These are phyloP conservation scores for Apostichopus japonicus DNA, from an alignment of 35 echinoderm and acorn worm genomes.

Conservation along the genomic window DNA sequence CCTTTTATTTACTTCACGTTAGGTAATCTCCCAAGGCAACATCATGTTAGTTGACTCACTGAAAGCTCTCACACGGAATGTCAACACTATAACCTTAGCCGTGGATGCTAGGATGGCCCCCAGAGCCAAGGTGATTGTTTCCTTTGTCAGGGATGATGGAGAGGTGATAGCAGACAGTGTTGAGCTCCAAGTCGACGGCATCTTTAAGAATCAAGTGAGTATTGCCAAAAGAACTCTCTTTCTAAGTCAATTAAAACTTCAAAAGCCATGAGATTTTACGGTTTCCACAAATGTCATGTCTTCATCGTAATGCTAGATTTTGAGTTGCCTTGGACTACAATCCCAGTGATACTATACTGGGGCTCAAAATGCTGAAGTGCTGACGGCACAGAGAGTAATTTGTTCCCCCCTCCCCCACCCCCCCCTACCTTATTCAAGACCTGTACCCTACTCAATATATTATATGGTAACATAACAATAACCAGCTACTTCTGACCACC, in stretches of 20 bases:
- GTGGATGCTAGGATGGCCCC: slow-evolving; percentile 79
- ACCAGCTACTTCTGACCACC: too few species aligned
- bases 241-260: background rate
- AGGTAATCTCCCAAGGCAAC: slow-evolving; percentile 81
- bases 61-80: background rate
- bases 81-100: background rate
- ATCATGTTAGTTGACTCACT: slow-evolving; percentile 57
- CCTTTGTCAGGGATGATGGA: slow-evolving; percentile 53
- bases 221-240: background rate
- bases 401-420: too few species aligned
- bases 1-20: background rate
- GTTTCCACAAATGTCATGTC: too few species aligned
- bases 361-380: too few species aligned
- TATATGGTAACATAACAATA: too few species aligned
- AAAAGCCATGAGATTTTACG: too few species aligned
- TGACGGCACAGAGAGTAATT: too few species aligned
- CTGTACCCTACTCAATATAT: too few species aligned
- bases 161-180: slow-evolving; percentile 82
- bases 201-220: slow-evolving; percentile 83
- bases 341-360: too few species aligned
- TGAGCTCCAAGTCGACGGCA: slow-evolving; percentile 71
- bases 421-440: too few species aligned
- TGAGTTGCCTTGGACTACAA: too few species aligned
- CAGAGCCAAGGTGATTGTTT: slow-evolving; percentile 74
- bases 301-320: too few species aligned